phyloP scores from a whole-genome alignment of 2,888 invertebrate genomes.

The Chymomyza procnemis region DNA sequence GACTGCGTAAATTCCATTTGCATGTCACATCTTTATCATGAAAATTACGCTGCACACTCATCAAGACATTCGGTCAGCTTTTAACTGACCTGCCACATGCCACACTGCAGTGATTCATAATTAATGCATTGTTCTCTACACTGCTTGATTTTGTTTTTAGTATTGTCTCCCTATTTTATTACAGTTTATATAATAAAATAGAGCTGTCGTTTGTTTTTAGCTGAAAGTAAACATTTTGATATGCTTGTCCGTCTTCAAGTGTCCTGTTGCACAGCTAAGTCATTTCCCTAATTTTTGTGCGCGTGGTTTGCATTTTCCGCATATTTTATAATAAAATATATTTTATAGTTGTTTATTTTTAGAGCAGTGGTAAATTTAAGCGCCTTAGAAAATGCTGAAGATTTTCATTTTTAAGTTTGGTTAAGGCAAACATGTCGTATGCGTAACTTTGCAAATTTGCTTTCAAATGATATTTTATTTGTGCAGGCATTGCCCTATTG shows the following conservation, averaged over 20 bases:
- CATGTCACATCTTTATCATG: not conserved
- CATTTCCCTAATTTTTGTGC: not conserved
- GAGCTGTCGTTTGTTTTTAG: conserved; percentile 11
- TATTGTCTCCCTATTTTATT: conserved; percentile 11
- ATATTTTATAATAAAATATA: conserved; percentile 28
- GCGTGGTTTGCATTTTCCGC: not conserved
- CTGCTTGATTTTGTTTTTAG: not conserved
- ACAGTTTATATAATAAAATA: conserved; percentile 20
- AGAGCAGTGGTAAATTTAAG: conserved; percentile 35
- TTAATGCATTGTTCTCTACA: conserved; percentile 42
- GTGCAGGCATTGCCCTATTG: not conserved
- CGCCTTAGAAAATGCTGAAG: conserved; percentile 24
- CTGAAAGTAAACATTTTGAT: conserved; percentile 26
- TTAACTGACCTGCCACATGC: conserved; percentile 25
- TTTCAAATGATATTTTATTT: conserved; percentile 59
- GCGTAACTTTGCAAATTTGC: conserved; percentile 54
- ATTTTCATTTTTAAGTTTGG: conserved; percentile 25
- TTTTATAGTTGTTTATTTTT: conserved; percentile 30
- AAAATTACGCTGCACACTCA: not conserved
- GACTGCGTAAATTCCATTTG: not conserved
- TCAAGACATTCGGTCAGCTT: not conserved
- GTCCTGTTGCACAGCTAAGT: not conserved
- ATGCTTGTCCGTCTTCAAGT: conserved; percentile 7
- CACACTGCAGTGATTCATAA: conserved; percentile 59
- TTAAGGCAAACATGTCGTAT: conserved; percentile 48